Evolutionary conservation across 2,797 vertebrate species (phyloP).

Genomic region (Lepilemur septentrionalis): DNA sequence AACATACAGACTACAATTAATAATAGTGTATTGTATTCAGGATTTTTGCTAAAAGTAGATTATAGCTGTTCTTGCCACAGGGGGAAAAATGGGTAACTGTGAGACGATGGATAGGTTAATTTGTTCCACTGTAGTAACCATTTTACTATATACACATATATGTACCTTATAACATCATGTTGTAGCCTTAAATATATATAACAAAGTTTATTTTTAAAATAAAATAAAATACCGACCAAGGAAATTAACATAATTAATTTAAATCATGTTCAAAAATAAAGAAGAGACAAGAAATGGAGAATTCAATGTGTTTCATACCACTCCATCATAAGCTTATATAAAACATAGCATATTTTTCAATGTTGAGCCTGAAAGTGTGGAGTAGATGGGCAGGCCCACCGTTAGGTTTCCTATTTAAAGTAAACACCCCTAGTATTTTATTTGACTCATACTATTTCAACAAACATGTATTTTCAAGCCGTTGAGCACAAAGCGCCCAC

Average conservation of each 20-base stretch:
- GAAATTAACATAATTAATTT: conserved; percentile 55
- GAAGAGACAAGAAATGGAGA: not conserved
- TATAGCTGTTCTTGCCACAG: not conserved
- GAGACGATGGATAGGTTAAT: not conserved
- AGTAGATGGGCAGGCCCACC: not conserved
- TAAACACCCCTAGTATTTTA: not conserved
- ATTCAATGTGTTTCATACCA: not conserved
- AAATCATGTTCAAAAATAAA: conserved; percentile 33
- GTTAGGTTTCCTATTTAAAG: not conserved
- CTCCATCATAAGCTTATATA: not conserved
- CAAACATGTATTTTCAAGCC: not conserved
- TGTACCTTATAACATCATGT: not conserved
- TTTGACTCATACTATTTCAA: not conserved
- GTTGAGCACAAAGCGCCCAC: not conserved
- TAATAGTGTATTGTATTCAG: not conserved
- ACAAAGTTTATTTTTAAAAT: conserved; percentile 13
- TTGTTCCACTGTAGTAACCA: not conserved
- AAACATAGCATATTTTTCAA: conserved; percentile 1
- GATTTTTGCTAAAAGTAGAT: not conserved
- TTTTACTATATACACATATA: not conserved
- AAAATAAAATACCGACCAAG: conserved; percentile 54
- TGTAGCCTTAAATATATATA: not conserved
- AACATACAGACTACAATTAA: not conserved
- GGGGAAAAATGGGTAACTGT: not conserved
- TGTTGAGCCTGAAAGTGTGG: not conserved